These are phyloP conservation scores for Taphrorychus bicolor DNA, from an alignment of 2,888 invertebrate genomes.

Conservation along the genomic window DNA sequence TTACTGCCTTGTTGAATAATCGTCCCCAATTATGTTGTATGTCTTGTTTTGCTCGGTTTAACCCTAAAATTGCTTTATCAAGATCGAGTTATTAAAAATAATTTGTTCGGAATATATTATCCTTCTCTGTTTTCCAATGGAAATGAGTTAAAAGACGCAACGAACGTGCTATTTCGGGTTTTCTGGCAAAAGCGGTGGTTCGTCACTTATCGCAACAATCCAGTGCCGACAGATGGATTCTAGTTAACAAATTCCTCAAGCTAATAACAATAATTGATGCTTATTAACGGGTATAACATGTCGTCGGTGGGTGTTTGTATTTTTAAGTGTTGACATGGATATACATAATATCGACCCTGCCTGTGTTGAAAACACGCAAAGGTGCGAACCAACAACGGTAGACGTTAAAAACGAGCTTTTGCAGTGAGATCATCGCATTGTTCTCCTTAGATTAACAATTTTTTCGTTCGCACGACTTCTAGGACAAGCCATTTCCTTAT, in stretches of 20 bases:
- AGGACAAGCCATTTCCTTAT: neutral
- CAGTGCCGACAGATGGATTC: slow-evolving; percentile 20
- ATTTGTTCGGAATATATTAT: too few relatives aligned
- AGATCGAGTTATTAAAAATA: neutral
- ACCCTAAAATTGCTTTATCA: neutral
- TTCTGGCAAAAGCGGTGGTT: neutral
- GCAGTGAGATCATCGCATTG: neutral
- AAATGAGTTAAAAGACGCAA: neutral
- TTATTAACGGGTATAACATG: slow-evolving; percentile 19
- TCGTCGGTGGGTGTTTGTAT: slow-evolving; percentile 14
- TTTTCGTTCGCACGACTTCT: neutral
- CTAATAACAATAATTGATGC: slow-evolving; percentile 26
- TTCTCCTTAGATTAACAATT: neutral
- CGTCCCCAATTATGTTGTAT: neutral
- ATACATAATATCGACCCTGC: neutral
- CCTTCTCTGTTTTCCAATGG: too few relatives aligned
- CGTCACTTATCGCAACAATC: slow-evolving; percentile 6
- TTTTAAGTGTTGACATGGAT: slow-evolving; percentile 21
- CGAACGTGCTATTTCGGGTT: slow-evolving; percentile 12
- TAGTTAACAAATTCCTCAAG: slow-evolving; percentile 29
- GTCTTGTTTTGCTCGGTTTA: neutral
- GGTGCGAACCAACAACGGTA: too few relatives aligned
- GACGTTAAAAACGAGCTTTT: neutral
- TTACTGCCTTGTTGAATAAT: neutral
- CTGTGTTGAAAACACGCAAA: neutral